Conservation (phyloP, 2,888 invertebrate species). For the Chouioia cunea region DNA sequence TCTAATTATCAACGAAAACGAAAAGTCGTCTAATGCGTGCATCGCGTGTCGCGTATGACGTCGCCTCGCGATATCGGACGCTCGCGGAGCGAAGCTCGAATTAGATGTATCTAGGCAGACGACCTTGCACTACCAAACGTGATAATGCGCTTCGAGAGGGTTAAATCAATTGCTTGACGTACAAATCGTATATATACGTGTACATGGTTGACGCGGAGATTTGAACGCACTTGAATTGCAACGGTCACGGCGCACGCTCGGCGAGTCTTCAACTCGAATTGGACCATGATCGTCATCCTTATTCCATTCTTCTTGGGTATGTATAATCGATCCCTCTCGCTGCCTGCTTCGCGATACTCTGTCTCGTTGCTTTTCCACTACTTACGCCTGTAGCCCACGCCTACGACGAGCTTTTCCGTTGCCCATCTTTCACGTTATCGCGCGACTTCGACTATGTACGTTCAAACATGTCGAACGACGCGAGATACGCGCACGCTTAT, state of each 20-base stretch:
- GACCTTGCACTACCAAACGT: conserved; percentile 36
- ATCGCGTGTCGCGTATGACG: no score
- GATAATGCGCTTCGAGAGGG: conserved; percentile 28
- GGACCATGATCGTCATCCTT: conserved; percentile 45
- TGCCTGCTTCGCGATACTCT: not conserved
- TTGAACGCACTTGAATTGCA: not conserved
- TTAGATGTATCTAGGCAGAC: conserved; percentile 40
- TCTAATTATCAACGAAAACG: no score
- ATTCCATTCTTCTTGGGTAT: conserved; percentile 48
- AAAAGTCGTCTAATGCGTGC: no score
- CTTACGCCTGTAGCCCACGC: no score
- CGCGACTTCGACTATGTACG: no score
- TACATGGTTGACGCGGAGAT: conserved; percentile 4
- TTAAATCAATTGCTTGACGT: conserved; percentile 43
- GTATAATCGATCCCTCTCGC: conserved; percentile 21
- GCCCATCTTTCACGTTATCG: no score
- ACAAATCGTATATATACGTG: conserved; percentile 1
- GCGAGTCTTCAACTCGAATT: conserved; percentile 3
- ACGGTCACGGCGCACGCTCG: not conserved
- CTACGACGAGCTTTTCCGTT: no score
- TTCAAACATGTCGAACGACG: no score
- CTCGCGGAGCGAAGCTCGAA: no score
- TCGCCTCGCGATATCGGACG: no score
- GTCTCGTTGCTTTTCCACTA: no score
- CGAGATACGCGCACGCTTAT: no score